Base-by-base conservation (phyloP, 2,113 vertebrate species). In the Microcebus jonahi region DNA sequence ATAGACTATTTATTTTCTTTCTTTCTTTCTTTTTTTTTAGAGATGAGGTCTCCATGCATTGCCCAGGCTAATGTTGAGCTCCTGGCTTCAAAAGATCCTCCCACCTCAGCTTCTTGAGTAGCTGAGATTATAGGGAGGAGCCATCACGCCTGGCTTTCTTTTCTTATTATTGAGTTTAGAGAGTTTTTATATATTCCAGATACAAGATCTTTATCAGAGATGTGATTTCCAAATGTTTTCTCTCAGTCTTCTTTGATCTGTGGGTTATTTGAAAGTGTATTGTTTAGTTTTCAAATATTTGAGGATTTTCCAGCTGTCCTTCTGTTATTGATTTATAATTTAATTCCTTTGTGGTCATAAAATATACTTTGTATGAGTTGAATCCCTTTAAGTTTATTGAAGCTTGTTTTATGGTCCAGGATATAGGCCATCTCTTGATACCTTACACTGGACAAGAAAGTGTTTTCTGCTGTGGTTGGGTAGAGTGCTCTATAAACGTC, bases 251-350 rank as follows among this genome's bases (percentile, higher is more conserved):
- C n/a, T 85, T 76, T 67, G 29, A 55, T 67, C 59, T 67, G 36
- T 84, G 10, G 42, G 18, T 75, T 93, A 77, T 55, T 86, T 77
- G 71, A 10, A 77, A 76, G 81, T 67, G 29, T 88, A 27, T 63
- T 87, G 57, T 53, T 94, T 91, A 42, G 50, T 85, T 85, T 79
- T 70, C 55, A 85, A 86, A 61, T 53, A 79, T 42, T 70, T 91
- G 13, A 5, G 25, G 21, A 13, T n/a, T 79, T 79, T 55, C 42
- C 39, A 71, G 15, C n/a, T 71, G 71, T 86, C 17, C 65, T 68
- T 76, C 84, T 88, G 10, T 77, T 79, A 42, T 53, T 80, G 21
- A 71, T 39, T 86, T 95, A 63, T 36, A 71, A 59, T 61, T 90
- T 85, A 57, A 42, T 84, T 94, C 39, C n/a, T 95, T 63, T 86